phyloP scores from a whole-genome alignment of 2,113 vertebrate genomes.

The Azemiops feae region DNA sequence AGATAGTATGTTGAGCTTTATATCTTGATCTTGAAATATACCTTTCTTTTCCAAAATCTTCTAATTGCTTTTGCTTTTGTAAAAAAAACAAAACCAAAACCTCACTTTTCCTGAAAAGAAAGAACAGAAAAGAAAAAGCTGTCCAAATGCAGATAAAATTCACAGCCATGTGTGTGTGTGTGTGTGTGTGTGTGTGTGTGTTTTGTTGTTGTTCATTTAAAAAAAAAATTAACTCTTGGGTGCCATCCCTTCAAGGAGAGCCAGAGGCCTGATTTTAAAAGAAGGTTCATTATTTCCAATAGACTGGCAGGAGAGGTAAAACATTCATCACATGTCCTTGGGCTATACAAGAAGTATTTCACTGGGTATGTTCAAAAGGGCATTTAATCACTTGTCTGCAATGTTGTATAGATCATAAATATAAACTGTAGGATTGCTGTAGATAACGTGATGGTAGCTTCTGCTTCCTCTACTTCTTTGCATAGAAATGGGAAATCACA shows the following conservation, averaged over 20 bases:
- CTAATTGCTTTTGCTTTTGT: constrained; percentile 25
- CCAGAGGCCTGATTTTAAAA: constrained; percentile 45
- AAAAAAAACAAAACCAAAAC: constrained; percentile 40
- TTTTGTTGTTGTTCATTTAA: background rate
- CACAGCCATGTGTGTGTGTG: background rate
- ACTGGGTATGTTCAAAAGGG: constrained; percentile 9
- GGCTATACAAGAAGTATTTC: constrained; percentile 32
- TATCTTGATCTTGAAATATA: constrained; percentile 49
- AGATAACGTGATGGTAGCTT: constrained; percentile 26
- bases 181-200: too few relatives aligned
- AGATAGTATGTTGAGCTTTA: constrained; percentile 43
- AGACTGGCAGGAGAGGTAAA: constrained; percentile 45
- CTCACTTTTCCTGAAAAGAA: background rate
- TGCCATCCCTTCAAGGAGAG: constrained; percentile 36
- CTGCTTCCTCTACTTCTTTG: constrained; percentile 36
- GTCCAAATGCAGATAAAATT: constrained; percentile 15
- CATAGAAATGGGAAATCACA: constrained; percentile 16
- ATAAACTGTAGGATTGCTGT: constrained; percentile 36
- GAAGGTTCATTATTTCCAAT: constrained; percentile 48
- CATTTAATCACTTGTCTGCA: constrained; percentile 56
- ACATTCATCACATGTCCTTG: constrained; percentile 40
- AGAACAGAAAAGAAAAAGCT: constrained; percentile 17
- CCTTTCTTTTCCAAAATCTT: constrained; percentile 29
- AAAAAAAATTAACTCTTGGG: constrained; percentile 45
- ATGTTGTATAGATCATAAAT: constrained; percentile 43